These are phyloP conservation scores for Leucophenga maculata DNA, from an alignment of 2,888 invertebrate species.

Conservation along the genomic window DNA sequence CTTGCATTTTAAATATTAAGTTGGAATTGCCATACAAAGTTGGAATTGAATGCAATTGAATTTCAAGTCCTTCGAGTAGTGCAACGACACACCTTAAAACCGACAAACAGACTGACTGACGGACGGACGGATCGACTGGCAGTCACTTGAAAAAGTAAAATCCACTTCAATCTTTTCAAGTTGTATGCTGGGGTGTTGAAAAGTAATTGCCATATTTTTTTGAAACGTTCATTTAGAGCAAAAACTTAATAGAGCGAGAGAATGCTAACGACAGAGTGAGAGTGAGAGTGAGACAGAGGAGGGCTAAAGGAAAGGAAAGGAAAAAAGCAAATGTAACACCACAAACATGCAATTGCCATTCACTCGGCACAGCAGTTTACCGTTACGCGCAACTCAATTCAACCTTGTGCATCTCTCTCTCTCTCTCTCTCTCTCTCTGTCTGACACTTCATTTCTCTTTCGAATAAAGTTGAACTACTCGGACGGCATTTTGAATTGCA, in stretches of 20 bases:
- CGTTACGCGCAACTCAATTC: not conserved
- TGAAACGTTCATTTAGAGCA: slow-evolving; percentile 2
- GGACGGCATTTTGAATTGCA: not conserved
- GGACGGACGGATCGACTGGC: not conserved
- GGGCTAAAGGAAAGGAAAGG: no score
- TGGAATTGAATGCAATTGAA: slow-evolving; percentile 9
- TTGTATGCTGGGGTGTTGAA: slow-evolving; percentile 9
- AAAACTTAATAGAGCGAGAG: not conserved
- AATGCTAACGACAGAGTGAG: not conserved
- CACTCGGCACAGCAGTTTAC: not conserved
- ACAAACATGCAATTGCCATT: slow-evolving; percentile 2
- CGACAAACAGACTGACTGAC: not conserved
- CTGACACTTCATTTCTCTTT: not conserved
- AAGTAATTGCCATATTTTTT: slow-evolving; percentile 16
- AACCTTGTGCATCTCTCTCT: not conserved
- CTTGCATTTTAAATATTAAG: slow-evolving; percentile 15
- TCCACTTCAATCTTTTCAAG: no score
- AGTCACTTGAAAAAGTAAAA: no score
- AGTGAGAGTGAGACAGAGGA: no score
- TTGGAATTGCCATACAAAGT: not conserved
- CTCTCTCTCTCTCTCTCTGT: not conserved
- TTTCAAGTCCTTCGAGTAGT: not conserved
- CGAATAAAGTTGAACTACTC: not conserved
- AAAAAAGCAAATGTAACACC: not conserved
- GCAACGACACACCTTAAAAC: not conserved